These are phyloP conservation scores for Drosophila pseudoobscura DNA, from an alignment of 1,140 invertebrate genomes.

Conservation along the genomic window DNA sequence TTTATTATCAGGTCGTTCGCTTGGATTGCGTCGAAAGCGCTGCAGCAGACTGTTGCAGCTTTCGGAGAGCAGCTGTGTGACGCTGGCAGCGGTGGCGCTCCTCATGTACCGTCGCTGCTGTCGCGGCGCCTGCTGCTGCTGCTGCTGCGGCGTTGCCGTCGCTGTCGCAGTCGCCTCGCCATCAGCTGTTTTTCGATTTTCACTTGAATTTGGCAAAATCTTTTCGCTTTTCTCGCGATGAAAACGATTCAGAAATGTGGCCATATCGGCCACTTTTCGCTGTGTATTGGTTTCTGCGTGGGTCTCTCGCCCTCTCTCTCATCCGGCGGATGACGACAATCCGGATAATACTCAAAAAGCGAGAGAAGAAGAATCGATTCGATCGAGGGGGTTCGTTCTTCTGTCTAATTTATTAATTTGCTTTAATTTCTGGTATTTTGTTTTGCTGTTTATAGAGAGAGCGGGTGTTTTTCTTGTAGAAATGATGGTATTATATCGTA, in stretches of 20 bases:
- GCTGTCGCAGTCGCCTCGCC: slow-evolving; percentile 22
- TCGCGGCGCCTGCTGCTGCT: slow-evolving; percentile 77
- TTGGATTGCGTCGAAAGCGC: slow-evolving; percentile 89
- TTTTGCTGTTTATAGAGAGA: slow-evolving; percentile 38
- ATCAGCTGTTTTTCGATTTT: slow-evolving; percentile 73
- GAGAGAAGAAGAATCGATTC: not conserved
- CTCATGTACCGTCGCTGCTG: slow-evolving; percentile 88
- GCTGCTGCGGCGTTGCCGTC: not conserved
- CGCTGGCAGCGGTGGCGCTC: slow-evolving; percentile 90
- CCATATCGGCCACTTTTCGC: slow-evolving; percentile 48
- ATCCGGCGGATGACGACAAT: slow-evolving; percentile 54
- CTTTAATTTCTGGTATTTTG: slow-evolving; percentile 60
- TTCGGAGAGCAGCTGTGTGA: slow-evolving; percentile 92
- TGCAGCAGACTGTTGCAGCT: slow-evolving; percentile 93
- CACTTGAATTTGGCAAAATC: slow-evolving; percentile 55
- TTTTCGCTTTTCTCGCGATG: slow-evolving; percentile 83
- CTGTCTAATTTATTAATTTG: slow-evolving; percentile 60
- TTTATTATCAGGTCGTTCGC: slow-evolving; percentile 84
- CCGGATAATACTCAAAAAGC: slow-evolving; percentile 8
- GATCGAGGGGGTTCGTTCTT: slow-evolving; percentile 30
- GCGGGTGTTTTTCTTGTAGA: slow-evolving; percentile 54
- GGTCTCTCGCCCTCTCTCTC: slow-evolving; percentile 11
- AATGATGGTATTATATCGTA: slow-evolving; percentile 39
- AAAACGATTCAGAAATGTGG: slow-evolving; percentile 82
- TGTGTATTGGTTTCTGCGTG: slow-evolving; percentile 41